phyloP scores from a whole-genome alignment of 2,888 invertebrate genomes.

The Parascotia fuliginaria region DNA sequence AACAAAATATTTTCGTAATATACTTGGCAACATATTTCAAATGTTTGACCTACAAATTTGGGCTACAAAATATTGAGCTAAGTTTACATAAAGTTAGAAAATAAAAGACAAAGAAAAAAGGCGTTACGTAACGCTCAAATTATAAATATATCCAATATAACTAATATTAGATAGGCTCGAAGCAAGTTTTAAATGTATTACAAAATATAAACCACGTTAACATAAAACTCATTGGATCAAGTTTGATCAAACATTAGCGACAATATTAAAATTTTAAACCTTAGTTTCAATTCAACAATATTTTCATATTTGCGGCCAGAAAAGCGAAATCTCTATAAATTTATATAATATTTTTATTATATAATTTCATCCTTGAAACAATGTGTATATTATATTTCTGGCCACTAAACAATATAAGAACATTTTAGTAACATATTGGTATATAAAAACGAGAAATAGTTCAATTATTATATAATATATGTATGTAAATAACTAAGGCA shows the following conservation, averaged over 20 bases:
- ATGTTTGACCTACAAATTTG: constrained; percentile 42
- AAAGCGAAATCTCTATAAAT: neutral
- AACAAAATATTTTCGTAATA: constrained; percentile 26
- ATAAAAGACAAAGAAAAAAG: too few relatives aligned
- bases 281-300: constrained; percentile 17
- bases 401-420: too few relatives aligned
- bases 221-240: constrained; percentile 10
- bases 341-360: too few relatives aligned
- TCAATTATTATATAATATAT: constrained; percentile 27
- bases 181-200: neutral
- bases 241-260: constrained; percentile 43
- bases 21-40: constrained; percentile 34
- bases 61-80: constrained; percentile 24
- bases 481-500: constrained; percentile 36
- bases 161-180: neutral
- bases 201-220: neutral
- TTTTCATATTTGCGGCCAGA: constrained; percentile 16
- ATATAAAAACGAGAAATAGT: constrained; percentile 31
- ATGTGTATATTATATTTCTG: constrained; percentile 3
- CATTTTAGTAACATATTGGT: too few relatives aligned
- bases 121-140: too few relatives aligned
- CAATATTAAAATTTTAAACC: constrained; percentile 13
- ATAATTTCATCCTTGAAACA: too few relatives aligned
- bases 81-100: neutral
- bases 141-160: too few relatives aligned